Percentiles rank a stretch among this genome's conserved stretches.
phyloP scores from a whole-genome alignment of 2,888 invertebrate genomes.

The Heliconius aoede region DNA sequence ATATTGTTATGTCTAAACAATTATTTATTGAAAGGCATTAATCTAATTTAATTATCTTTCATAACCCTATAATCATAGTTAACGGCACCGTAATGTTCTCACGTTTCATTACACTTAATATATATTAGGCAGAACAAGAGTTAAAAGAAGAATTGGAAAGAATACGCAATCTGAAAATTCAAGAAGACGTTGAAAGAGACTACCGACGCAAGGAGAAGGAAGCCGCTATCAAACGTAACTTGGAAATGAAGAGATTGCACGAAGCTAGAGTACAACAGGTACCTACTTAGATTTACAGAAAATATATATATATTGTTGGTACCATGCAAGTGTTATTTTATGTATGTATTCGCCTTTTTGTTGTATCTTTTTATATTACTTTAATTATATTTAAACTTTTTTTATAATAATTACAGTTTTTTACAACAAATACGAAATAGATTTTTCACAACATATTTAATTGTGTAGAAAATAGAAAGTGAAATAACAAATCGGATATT shows the following conservation, averaged over 20 bases:
- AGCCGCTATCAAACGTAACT: constrained; percentile 82
- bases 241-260: constrained; percentile 78
- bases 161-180: constrained; percentile 78
- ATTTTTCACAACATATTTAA: no score
- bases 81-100: neutral
- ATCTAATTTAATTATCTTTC: neutral
- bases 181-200: constrained; percentile 86
- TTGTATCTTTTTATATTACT: neutral
- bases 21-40: no score
- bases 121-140: constrained; percentile 76
- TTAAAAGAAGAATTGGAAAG: constrained; percentile 79
- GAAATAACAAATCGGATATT: no score
- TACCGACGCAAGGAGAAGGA: constrained; percentile 87
- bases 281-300: neutral
- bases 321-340: no score
- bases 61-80: neutral
- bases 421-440: no score
- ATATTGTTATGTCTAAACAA: no score
- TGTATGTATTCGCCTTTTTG: neutral
- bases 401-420: no score
- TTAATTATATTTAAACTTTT: neutral
- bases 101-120: neutral
- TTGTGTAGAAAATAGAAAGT: no score
- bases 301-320: no score
- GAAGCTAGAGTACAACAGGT: constrained; percentile 83